These are phyloP conservation scores for Euproctis similis DNA, from an alignment of 2,888 invertebrate species.

Conservation along the genomic window DNA sequence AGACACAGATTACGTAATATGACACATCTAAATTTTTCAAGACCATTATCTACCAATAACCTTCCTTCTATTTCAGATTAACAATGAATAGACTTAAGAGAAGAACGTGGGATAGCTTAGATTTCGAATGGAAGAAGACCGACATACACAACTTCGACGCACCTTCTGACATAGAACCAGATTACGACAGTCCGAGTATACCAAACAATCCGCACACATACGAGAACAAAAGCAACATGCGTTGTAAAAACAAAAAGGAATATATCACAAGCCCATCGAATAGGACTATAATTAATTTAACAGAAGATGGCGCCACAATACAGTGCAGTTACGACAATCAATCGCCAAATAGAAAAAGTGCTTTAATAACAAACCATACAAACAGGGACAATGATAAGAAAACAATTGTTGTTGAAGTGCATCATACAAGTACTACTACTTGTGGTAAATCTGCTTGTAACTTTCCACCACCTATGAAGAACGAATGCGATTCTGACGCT, in stretches of 20 bases:
- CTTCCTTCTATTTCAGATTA: conserved; percentile 47
- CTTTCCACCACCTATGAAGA: conserved; percentile 44
- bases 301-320: conserved; percentile 82
- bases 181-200: conserved; percentile 66
- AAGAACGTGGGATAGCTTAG: conserved; percentile 78
- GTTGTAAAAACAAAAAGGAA: conserved; percentile 46
- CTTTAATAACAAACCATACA: conserved; percentile 42
- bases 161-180: conserved; percentile 68
- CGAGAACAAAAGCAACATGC: conserved; percentile 53
- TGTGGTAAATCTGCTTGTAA: conserved; percentile 49
- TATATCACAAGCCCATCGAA: conserved; percentile 70
- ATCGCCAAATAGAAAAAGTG: conserved; percentile 55
- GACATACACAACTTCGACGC: conserved; percentile 67
- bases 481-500: conserved; percentile 43
- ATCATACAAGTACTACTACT: conserved; percentile 55
- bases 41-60: neutral
- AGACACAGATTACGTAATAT: no score
- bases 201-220: conserved; percentile 65
- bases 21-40: neutral
- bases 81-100: conserved; percentile 62
- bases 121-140: conserved; percentile 72
- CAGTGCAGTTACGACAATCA: conserved; percentile 77
- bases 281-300: conserved; percentile 83
- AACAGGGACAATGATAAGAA: conserved; percentile 70
- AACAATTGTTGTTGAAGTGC: conserved; percentile 86